Evolutionary conservation across 2,113 vertebrate genomes (phyloP).

Genomic region (Brienomyrus longianalis): DNA sequence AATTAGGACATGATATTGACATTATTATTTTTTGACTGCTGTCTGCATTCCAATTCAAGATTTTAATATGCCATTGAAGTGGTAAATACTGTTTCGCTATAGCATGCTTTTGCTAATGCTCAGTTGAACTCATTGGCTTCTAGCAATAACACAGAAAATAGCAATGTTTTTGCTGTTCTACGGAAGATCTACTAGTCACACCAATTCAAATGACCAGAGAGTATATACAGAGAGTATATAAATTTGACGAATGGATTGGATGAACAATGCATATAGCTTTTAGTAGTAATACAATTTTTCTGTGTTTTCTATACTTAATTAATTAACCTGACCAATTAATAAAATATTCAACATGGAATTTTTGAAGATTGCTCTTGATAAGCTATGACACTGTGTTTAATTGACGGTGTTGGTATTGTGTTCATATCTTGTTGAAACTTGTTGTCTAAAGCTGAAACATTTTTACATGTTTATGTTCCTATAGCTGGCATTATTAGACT

Average conservation of each 20-base stretch:
- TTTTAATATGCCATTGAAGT: background rate
- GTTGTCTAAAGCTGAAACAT: background rate
- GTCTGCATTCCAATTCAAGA: background rate
- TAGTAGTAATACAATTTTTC: background rate
- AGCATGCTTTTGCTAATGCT: background rate
- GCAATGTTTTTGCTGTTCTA: background rate
- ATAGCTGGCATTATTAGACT: background rate
- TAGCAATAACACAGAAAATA: background rate
- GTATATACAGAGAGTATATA: background rate
- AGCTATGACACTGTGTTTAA: background rate
- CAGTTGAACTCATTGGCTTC: background rate
- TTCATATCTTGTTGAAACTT: background rate
- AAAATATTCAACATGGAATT: background rate
- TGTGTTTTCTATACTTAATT: background rate
- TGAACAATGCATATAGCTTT: background rate
- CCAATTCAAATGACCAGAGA: background rate
- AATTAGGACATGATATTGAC: background rate
- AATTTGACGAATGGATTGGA: background rate
- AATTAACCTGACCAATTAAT: background rate
- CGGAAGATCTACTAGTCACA: background rate
- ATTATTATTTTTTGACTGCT: background rate
- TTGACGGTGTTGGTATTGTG: background rate
- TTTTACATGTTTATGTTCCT: background rate
- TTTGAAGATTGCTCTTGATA: background rate
- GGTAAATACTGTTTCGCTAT: background rate